Evolutionary conservation across 2,797 vertebrate species (phyloP).

Genomic region (Xenopus petersii): DNA sequence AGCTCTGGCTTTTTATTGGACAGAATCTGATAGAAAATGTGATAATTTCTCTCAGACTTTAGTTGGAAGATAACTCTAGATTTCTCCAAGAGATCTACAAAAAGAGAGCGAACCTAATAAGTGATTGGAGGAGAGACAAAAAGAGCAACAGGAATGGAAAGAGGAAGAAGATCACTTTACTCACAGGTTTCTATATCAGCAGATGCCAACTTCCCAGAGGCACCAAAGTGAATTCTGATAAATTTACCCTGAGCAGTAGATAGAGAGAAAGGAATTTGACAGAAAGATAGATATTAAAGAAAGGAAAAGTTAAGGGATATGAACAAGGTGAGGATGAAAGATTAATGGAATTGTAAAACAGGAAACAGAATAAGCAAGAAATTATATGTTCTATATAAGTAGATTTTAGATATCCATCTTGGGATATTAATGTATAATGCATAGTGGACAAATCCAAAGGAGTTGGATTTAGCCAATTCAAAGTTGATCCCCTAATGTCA

Average conservation of each 20-base stretch:
- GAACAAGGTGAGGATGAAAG: too few relatives aligned
- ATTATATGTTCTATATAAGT: too few relatives aligned
- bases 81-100: slow-evolving; percentile 82
- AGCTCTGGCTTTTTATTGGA: slow-evolving; percentile 89
- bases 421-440: too few relatives aligned
- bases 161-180: slow-evolving; percentile 33
- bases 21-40: slow-evolving; percentile 92
- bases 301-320: too few relatives aligned
- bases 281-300: not conserved
- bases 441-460: too few relatives aligned
- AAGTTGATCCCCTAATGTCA: too few relatives aligned
- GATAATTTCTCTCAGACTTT: slow-evolving; percentile 86
- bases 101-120: not conserved
- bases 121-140: not conserved
- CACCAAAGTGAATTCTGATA: slow-evolving; percentile 88
- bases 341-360: too few relatives aligned
- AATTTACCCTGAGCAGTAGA: slow-evolving; percentile 72
- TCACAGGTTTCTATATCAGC: slow-evolving; percentile 89
- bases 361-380: too few relatives aligned
- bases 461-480: too few relatives aligned
- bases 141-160: not conserved
- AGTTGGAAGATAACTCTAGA: slow-evolving; percentile 88
- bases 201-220: slow-evolving; percentile 83
- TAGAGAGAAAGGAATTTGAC: not conserved
- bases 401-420: too few relatives aligned